Evolutionary conservation across 35 echinoderm and acorn worm species (phyloP), one percentile per base, ranked within the genome.

Genomic region (Apostichopus japonicus): DNA sequence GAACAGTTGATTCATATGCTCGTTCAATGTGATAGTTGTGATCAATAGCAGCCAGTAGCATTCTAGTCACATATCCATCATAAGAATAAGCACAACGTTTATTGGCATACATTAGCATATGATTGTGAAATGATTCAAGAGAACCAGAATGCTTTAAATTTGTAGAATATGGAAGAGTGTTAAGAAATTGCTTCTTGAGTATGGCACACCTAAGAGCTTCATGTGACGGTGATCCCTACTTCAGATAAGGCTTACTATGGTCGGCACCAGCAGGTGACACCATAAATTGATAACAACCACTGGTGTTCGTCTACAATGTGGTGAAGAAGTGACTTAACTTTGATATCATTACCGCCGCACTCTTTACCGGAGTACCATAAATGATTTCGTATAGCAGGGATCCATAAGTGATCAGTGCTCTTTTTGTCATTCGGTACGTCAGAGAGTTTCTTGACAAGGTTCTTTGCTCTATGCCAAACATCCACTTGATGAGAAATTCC

Each of bases 81-180:
- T n/a, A n/a, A n/a, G n/a, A n/a, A n/a, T n/a, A n/a, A n/a, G n/a
- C n/a, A n/a, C n/a, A n/a, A n/a, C n/a, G n/a, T n/a, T n/a, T n/a
- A n/a, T n/a, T n/a, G n/a, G n/a, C n/a, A n/a, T n/a, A n/a, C n/a
- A n/a, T n/a, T n/a, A n/a, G n/a, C n/a, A n/a, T n/a, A n/a, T n/a
- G n/a, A n/a, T n/a, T n/a, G n/a, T 94, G 93, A 22, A 91, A 94
- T 14, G 77, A 57, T 54, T 94, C 93, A 8, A 94, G 54, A 24
- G 70, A 77, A 24, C 93, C 93, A 73, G 88, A 90, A 52, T 94
- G 93, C 24, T 77, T 75, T 52, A 90, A 94, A 53, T 90, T 77
- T 0, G 10, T 80, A 14, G 90, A 91, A 33, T 94, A 91, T 5
- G n/a, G 72, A n/a, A 23, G 91, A 19, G 93, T 65, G 54, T 94